Base-by-base conservation (phyloP, 2,888 invertebrate species). In the Omphaloscelis lunosa region DNA sequence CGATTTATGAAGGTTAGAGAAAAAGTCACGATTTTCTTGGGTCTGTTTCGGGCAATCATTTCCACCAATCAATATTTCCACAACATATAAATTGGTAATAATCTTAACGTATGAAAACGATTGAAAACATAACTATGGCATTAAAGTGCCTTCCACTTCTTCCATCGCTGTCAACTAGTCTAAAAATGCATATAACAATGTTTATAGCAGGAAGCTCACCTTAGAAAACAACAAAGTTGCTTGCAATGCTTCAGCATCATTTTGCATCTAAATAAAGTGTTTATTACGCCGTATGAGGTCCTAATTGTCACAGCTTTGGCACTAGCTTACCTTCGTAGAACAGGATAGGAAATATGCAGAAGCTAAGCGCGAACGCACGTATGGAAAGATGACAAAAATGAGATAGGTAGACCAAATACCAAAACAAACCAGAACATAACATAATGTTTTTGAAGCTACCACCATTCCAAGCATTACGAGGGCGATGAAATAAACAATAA, bases 231-330 rank as follows among this genome's bases (percentile, higher is more conserved):
- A 78, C 74, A 66, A 66, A 66, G 65, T 79, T 53, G 69, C n/a
- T n/a, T n/a, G n/a, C n/a, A n/a, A n/a, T n/a, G n/a, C 56, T 75
- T 66, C 34, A 78, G 62, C 34, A 58, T 65, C n/a, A 76, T 75
- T 76, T 62, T 72, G 68, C 59, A 12, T 23, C 41, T 70, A 72
- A 72, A 62, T 88, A 59, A 75, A 81, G 80, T 80, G 87, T 80
- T 85, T 85, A 77, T 79, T 71, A 79, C 63, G 23, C 20, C 29
- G 51, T 74, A 70, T 72, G 73, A 73, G 63, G 68, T 73, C 34
- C 39, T 86, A 76, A 81, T 78, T 79, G 73, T 82, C 81, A 74
- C 76, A 79, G 66, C 45, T 83, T 61, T 62, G 62, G 29, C 77
- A 70, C n/a, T 12, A 56, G 12, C n/a, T 70, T 45, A 83, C 51